A percentile compares a stretch with the other conserved stretches of the same genome.
Evolutionary conservation across 1,140 invertebrate species (phyloP).

Genomic region (Phthorimaea operculella): DNA sequence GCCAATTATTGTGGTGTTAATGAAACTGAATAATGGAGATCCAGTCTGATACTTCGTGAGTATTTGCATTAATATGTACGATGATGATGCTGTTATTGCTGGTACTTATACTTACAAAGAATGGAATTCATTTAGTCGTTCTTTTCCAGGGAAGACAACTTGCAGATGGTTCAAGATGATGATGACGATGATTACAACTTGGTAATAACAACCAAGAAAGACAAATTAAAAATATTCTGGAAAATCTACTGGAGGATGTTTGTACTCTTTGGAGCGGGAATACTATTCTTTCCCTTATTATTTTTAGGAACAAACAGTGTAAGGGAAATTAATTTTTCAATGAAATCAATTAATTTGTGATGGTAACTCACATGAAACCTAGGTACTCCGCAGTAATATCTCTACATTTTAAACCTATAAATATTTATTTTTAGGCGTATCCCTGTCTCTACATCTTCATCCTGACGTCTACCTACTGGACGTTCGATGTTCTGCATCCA

Average conservation of each 20-base stretch:
- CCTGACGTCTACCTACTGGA: constrained; percentile 75
- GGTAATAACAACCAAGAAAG: constrained; percentile 29
- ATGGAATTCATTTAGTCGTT: too few species aligned
- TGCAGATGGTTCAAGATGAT: too few species aligned
- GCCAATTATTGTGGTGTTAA: too few species aligned
- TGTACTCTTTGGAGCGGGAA: constrained; percentile 24
- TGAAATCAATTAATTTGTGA: too few species aligned
- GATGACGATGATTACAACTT: too few species aligned
- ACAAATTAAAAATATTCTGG: constrained; percentile 24
- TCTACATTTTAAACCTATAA: too few species aligned
- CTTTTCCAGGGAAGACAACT: constrained; percentile 36
- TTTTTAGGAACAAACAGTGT: constrained; percentile 36
- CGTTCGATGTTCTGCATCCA: constrained; percentile 74
- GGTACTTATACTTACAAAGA: too few species aligned
- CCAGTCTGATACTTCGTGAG: constrained; percentile 32
- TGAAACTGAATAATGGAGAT: neutral
- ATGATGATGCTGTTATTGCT: too few species aligned
- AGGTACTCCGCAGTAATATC: too few species aligned
- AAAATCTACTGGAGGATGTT: constrained; percentile 34
- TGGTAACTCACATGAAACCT: too few species aligned
- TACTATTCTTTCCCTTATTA: constrained; percentile 32
- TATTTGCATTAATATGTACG: too few species aligned
- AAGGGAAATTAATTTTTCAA: constrained; percentile 16
- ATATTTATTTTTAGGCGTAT: constrained; percentile 34
- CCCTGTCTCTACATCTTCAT: constrained; percentile 72